Base-by-base conservation (phyloP, 2,797 vertebrate species). In the Cossypha niveicapilla region DNA sequence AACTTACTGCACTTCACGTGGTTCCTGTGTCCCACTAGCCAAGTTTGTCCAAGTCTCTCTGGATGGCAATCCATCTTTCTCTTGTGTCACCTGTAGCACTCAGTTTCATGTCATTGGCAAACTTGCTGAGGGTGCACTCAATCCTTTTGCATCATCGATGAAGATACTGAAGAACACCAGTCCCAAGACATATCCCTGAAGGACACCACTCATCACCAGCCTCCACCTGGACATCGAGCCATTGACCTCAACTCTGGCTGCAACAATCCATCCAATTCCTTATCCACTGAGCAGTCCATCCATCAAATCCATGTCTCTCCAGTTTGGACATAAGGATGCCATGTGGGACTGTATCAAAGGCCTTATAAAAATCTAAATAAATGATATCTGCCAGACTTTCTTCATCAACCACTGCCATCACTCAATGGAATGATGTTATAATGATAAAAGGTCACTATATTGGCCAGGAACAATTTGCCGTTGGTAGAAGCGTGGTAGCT, bases 141-240 rank as follows among this genome's bases (percentile, higher is more conserved):
- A 10, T 51, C 45, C 1, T 0, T 32, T 18, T 32, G 19, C 1
- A 0, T 30, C 10, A 7, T 2, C 1, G 2, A 35, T 28, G 50
- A 37, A 58, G 28, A 65, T 10, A 39, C 23, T 25, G 44, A 57
- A 78, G n/a, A 71, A 39, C 50, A 28, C 5, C 37, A 42, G 50
- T 17, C 23, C 50, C 44, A 51, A 39, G 44, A 17, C 11, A 27
- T n/a, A 32, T 24, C 21, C 44, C 32, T 72, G 37, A 51, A 44
- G 58, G 45, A 44, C 32, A 57, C 16, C 35, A 62, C 27, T 56
- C 17, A 4, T 32, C 56, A 28, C 35, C 21, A 47, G 28, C 42
- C 56, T 57, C 28, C 9, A 25, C 17, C 27, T 30, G 37, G 37
- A 32, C 37, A 50, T 0, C 37, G 5, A 88, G 56, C 19, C 70